A percentile compares a stretch with the other conserved stretches of the same genome.
Evolutionary conservation across 2,888 invertebrate genomes (phyloP).

Genomic region (Drosophila pseudotalamancana): DNA sequence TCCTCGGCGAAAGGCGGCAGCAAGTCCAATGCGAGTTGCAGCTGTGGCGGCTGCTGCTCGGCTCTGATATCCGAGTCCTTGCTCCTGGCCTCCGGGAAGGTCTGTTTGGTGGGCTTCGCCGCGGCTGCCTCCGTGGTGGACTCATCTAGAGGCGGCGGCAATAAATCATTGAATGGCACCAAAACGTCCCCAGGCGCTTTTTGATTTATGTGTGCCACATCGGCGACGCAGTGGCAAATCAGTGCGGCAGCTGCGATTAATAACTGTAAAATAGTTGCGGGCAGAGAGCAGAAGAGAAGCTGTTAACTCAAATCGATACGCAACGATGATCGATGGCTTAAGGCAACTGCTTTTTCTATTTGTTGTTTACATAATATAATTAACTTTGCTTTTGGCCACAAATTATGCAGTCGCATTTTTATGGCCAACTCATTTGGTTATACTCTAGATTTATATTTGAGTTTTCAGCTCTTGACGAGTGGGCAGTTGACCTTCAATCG

Average conservation of each 20-base stretch:
- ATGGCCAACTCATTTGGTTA: conserved; percentile 55
- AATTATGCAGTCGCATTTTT: conserved; percentile 52
- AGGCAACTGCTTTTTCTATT: conserved; percentile 4
- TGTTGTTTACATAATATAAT: conserved; percentile 46
- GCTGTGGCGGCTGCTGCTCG: conserved; percentile 34
- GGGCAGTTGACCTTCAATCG: conserved; percentile 36
- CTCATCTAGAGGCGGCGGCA: conserved; percentile 73
- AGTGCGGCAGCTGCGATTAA: conserved; percentile 73
- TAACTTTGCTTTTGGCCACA: conserved; percentile 33
- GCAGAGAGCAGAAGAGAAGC: too few species aligned
- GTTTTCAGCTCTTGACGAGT: conserved; percentile 21
- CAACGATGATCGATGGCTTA: conserved; percentile 42
- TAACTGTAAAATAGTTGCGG: conserved; percentile 69
- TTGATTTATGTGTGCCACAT: conserved; percentile 71
- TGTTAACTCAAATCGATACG: conserved; percentile 24
- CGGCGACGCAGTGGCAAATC: conserved; percentile 59
- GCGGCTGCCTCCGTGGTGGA: conserved; percentile 19
- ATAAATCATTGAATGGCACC: conserved; percentile 80
- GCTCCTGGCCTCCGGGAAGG: conserved; percentile 45
- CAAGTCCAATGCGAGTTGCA: conserved; percentile 54
- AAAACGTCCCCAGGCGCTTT: conserved; percentile 54
- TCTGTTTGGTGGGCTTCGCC: conserved; percentile 64
- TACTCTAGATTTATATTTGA: conserved; percentile 11
- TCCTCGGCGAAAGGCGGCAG: conserved; percentile 61
- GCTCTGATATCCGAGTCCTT: conserved; percentile 42